Conservation (phyloP, 2,888 invertebrate genomes). For the Caenorhabditis sp. region DNA sequence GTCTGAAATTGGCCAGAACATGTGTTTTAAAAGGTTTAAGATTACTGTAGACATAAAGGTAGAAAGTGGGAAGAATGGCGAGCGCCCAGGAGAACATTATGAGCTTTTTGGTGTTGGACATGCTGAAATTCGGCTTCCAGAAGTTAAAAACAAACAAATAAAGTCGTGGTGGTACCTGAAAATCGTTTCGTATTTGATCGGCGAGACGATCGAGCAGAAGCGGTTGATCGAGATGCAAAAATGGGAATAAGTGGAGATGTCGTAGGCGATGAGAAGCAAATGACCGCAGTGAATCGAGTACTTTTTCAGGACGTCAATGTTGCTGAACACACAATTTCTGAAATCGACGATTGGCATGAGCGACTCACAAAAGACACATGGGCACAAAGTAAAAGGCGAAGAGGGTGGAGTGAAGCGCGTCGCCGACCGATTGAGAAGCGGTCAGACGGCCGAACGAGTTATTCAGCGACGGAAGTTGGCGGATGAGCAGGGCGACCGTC, state of each 20-base stretch:
- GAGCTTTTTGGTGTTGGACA: slow-evolving; percentile 41
- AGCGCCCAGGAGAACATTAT: slow-evolving; percentile 52
- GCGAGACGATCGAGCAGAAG: slow-evolving; percentile 52
- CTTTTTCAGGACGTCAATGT: slow-evolving; percentile 27
- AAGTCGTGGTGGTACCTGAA: slow-evolving; percentile 20
- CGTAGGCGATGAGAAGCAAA: slow-evolving; percentile 57
- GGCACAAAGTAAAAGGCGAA: slow-evolving; percentile 59
- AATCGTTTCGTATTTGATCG: slow-evolving; percentile 49
- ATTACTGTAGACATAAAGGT: slow-evolving; percentile 57
- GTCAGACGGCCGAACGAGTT: slow-evolving; percentile 63
- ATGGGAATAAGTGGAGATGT: slow-evolving; percentile 61
- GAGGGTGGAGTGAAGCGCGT: slow-evolving; percentile 58
- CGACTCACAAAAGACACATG: slow-evolving; percentile 56
- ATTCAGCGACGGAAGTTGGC: slow-evolving; percentile 52
- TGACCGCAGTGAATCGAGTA: slow-evolving; percentile 52
- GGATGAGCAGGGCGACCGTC: slow-evolving; percentile 57
- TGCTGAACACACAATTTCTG: too few species aligned
- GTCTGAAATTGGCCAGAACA: too few species aligned
- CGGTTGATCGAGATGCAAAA: slow-evolving; percentile 60
- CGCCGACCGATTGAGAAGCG: slow-evolving; percentile 57
- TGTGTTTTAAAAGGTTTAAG: too few species aligned
- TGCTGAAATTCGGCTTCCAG: slow-evolving; percentile 25
- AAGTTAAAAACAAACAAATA: background rate
- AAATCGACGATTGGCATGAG: too few species aligned
- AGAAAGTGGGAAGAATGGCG: slow-evolving; percentile 57